Conservation (phyloP, 30 jellyfish, hydroid and myxozoan species). For the Hydra vulgaris region DNA sequence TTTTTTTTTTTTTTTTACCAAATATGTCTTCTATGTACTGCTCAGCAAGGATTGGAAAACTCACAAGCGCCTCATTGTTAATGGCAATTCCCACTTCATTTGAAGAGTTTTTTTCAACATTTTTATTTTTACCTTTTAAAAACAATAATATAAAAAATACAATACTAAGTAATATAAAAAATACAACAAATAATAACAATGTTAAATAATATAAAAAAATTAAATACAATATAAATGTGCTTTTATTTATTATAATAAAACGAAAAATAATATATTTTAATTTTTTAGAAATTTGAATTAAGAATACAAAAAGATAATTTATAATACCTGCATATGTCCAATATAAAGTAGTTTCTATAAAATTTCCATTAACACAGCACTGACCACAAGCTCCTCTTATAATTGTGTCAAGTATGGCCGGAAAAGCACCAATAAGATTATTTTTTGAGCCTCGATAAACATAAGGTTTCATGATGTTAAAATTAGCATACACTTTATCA, state of each 20-base stretch:
- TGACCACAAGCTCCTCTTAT: conserved; percentile 20
- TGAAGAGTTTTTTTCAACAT: not conserved
- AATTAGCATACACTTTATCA: conserved; percentile 9
- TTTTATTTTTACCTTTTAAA: conserved; percentile 1
- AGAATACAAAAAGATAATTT: not conserved
- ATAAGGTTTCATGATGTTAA: conserved; percentile 8
- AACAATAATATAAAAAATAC: not conserved
- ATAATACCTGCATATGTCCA: conserved; percentile 6
- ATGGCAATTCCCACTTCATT: conserved; percentile 3
- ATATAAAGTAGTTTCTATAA: not conserved
- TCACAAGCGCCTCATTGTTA: conserved; percentile 3
- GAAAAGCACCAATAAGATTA: conserved; percentile 22
- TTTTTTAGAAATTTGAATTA: not conserved
- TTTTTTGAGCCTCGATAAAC: conserved; percentile 12
- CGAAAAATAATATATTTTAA: not conserved
- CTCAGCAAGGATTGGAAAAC: conserved; percentile 18
- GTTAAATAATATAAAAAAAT: not conserved
- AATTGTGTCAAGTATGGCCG: conserved; percentile 1
- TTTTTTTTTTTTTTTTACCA: conserved; percentile 3
- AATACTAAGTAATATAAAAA: not conserved
- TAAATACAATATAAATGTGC: no score
- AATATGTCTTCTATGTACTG: not conserved
- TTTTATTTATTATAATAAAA: no score
- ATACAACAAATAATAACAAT: not conserved
- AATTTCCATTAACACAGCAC: conserved; percentile 1